Conservation (phyloP, 2,797 vertebrate genomes). For the Lepus oiostolus region DNA sequence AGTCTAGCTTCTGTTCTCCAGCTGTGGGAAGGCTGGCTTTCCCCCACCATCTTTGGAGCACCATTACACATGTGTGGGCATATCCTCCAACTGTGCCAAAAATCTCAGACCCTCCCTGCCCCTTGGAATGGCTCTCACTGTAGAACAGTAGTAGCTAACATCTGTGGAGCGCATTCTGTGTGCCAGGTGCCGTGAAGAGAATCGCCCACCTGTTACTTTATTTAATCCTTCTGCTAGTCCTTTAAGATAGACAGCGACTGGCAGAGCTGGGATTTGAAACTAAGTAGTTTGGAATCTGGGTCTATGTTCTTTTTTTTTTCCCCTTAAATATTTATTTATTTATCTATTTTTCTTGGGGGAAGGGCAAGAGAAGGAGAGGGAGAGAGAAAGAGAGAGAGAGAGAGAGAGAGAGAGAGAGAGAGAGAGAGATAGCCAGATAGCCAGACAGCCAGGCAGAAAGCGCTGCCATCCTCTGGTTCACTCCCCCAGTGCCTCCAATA, state of each 20-base stretch:
- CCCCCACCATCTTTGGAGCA: background rate
- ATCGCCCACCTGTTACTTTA: background rate
- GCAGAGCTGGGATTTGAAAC: slow-evolving; percentile 47
- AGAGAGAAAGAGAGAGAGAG: too few species aligned
- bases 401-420: too few species aligned
- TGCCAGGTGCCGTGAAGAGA: background rate
- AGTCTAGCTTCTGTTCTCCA: background rate
- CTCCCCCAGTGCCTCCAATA: too few species aligned
- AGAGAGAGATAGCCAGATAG: too few species aligned
- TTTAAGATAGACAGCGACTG: background rate
- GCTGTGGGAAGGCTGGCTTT: background rate
- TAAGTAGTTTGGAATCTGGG: slow-evolving; percentile 41
- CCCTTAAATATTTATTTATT: too few species aligned
- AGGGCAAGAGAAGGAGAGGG: too few species aligned
- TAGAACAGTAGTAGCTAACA: background rate
- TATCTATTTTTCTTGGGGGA: too few species aligned
- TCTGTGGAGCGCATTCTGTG: background rate
- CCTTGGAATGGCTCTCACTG: background rate
- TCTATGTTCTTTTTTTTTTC: background rate
- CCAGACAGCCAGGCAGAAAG: too few species aligned
- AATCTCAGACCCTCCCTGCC: background rate
- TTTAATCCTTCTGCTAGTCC: background rate
- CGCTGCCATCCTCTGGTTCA: too few species aligned
- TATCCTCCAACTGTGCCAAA: background rate
- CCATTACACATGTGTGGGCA: background rate